Evolutionary conservation across 2,113 vertebrate species (phyloP).

Genomic region (Orcinus orca): DNA sequence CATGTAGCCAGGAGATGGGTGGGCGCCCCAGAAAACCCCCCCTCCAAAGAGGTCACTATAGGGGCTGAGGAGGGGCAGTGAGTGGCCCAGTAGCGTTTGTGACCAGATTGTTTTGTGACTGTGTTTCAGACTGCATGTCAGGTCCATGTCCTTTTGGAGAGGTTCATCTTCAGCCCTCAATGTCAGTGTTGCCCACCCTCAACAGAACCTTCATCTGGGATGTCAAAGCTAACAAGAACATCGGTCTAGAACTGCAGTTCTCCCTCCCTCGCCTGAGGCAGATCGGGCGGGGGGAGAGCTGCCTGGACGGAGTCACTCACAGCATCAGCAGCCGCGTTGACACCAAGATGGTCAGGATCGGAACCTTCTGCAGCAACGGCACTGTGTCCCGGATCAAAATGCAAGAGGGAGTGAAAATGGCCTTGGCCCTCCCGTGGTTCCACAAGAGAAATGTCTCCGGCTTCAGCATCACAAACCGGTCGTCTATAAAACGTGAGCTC

Average conservation of each 20-base stretch:
- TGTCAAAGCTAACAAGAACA: constrained; percentile 77
- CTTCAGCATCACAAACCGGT: constrained; percentile 86
- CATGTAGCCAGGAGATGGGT: fast-evolving
- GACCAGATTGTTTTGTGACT: constrained; percentile 42
- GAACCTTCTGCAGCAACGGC: constrained; percentile 92
- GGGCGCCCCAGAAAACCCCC: background rate
- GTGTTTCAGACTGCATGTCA: constrained; percentile 87
- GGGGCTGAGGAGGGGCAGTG: background rate
- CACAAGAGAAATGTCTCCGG: constrained; percentile 77
- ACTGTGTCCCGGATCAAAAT: constrained; percentile 85
- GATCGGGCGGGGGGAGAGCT: constrained; percentile 81
- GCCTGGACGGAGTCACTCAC: constrained; percentile 85
- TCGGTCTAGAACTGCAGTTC: constrained; percentile 88
- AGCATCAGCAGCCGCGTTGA: constrained; percentile 79
- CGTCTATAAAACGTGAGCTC: constrained; percentile 86
- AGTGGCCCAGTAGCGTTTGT: fast-evolving
- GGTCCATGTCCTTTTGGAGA: constrained; percentile 82
- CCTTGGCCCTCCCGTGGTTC: constrained; percentile 85
- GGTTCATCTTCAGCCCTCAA: constrained; percentile 80
- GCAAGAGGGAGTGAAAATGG: constrained; percentile 82
- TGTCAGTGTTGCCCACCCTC: constrained; percentile 81
- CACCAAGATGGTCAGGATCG: constrained; percentile 76
- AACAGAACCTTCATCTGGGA: constrained; percentile 92
- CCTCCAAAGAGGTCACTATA: background rate
- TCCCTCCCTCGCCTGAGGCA: constrained; percentile 85